Base-by-base conservation (phyloP, 2,113 vertebrate species). In the Tragulus kanchil region DNA sequence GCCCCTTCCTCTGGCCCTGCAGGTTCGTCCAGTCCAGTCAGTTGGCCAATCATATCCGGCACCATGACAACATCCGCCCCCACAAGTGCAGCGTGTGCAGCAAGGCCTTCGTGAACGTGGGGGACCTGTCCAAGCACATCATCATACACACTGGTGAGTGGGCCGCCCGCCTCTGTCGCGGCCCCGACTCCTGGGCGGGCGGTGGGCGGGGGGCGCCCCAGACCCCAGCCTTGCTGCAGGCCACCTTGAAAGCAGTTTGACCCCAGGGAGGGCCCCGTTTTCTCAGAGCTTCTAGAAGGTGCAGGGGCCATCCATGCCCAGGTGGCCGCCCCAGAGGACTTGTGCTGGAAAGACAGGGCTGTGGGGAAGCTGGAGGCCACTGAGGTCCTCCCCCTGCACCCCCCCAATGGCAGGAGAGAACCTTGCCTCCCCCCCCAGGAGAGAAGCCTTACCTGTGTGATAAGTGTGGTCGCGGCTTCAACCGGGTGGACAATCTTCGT, bases 21-120 rank as follows among this genome's bases (percentile, higher is more conserved):
- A 99, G 99, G 96, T 99, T 99, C 1, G 99, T 99, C 19, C 99
- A 99, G 97, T 99, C 99, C 10, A 99, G 99, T 98, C 99, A 99
- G 87, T 92, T 99, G 97, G 99, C 99, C 98, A 99, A 99, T 98
- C 99, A 99, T 98, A 99, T 99, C 84, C 99, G 99, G 5, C 99
- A 99, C 97, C 99, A 99, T 0, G 99, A 99, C 97, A 99, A 99
- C 36, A 99, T 99, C 97, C 99, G 99, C 3, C 99, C 99, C 0
- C 99, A 99, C 98, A 99, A 99, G 83, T 99, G 99, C 98, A 99
- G 99, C 0, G 99, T 99, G 97, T 99, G 99, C 96, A 99, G 98
- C 98, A 99, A 99, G 96, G 99, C 99, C 15, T 99, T 99, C 0
- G 99, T 99, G 97, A 99, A 99, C 0, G 99, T 99, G 75, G 99